Conservation (phyloP, 30 jellyfish, hydroid and myxozoan genomes). For the Hydractinia echinata region DNA sequence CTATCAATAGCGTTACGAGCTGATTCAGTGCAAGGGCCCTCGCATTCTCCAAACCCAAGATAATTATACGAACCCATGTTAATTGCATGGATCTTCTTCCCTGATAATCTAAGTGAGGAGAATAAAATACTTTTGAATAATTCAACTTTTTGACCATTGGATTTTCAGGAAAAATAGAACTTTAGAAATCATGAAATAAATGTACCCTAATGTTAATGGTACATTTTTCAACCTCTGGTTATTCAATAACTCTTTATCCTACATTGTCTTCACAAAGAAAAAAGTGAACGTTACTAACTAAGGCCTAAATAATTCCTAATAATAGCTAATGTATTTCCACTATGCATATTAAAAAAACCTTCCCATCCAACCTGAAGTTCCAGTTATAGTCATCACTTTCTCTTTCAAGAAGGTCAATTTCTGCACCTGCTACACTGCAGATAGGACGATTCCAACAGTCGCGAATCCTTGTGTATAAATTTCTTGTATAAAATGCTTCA, state of each 20-base stretch:
- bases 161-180: no score
- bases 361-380: conserved; percentile 65
- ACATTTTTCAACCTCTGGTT: no score
- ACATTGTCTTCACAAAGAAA: no score
- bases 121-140: not conserved
- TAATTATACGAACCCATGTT: conserved; percentile 96
- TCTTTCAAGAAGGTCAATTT: conserved; percentile 69
- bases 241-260: no score
- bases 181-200: no score
- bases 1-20: conserved; percentile 55
- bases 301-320: no score
- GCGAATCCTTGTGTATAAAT: conserved; percentile 78
- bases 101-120: conserved; percentile 50
- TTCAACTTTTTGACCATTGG: no score
- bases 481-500: conserved; percentile 92
- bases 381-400: conserved; percentile 90
- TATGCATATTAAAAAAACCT: no score
- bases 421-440: conserved; percentile 96
- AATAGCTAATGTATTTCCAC: no score
- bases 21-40: conserved; percentile 76
- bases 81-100: conserved; percentile 54
- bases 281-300: no score
- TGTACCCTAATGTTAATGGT: no score
- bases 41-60: conserved; percentile 93
- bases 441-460: conserved; percentile 99